Base-by-base conservation (phyloP, 2,888 invertebrate genomes). In the Parascotia fuliginaria region DNA sequence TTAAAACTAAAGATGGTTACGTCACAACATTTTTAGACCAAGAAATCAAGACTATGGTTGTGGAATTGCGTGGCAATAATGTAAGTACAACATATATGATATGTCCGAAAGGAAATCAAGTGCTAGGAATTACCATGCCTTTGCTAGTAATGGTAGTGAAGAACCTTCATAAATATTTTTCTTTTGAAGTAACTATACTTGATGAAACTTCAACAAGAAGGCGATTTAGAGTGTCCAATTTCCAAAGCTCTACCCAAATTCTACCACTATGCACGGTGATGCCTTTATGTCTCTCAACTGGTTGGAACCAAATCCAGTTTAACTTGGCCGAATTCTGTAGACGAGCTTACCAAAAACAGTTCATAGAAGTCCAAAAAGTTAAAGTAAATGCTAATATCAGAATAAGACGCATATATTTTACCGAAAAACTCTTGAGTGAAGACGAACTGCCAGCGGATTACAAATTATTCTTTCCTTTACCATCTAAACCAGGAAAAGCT, bases 351-450 rank as follows among this genome's bases (percentile, higher is more conserved):
- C 98, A 98, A 60, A 97, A 97, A 13, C 96, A 96, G 81, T 98
- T 97, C 79, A 94, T 97, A 61, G 98, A 98, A 89, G 97, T 98
- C 0, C 94, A 97, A 43, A 93, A 96, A 65, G 92, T 99, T 24
- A 97, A 98, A 94, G 96, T 99, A 53, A 99, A 99, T 87, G 99
- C 99, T 4, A 99, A 99, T 86, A 98, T 99, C 82, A 94, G 99
- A 57, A 95, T 99, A 68, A 93, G 99, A 43, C 94, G 99, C 58
- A 95, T 98, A 22, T 98, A 98, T 87, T 98, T 98, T 81, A 95
- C 97, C 1, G 97, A 98, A 81, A 94, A 95, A 57, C 90, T 98
- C 15, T 95, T 98, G 81, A 93, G 95, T 4, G 98, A 98, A 83
- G 97, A 98, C 49, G 96, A 98, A 79, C 89, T 98, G 66, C 98